phyloP scores from a whole-genome alignment of 1,140 invertebrate species.

The Bombus difficillimus region DNA sequence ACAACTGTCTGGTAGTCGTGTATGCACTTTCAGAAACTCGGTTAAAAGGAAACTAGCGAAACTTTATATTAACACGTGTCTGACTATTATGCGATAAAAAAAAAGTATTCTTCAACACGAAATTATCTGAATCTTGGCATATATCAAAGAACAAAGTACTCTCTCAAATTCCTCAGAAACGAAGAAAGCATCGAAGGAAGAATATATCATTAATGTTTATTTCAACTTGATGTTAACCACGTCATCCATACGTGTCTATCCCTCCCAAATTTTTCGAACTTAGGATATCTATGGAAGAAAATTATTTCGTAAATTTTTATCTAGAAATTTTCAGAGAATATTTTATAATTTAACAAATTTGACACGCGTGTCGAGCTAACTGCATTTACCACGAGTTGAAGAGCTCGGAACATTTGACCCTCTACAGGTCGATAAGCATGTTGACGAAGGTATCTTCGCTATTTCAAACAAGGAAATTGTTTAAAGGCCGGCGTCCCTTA shows the following conservation, averaged over 20 bases:
- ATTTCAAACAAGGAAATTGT: conserved; percentile 49
- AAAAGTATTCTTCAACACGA: not conserved
- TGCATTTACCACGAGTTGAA: not conserved
- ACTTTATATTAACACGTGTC: not conserved
- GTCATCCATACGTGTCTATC: too few species aligned
- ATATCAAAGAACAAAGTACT: not conserved
- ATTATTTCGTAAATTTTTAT: not conserved
- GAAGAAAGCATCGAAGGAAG: not conserved
- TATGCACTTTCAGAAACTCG: conserved; percentile 24
- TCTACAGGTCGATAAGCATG: conserved; percentile 24
- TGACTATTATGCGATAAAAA: not conserved
- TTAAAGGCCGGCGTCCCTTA: conserved; percentile 35
- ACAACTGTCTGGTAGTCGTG: not conserved
- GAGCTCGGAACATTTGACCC: conserved; percentile 27
- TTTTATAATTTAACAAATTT: not conserved
- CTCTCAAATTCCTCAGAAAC: not conserved
- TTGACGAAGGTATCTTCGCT: not conserved
- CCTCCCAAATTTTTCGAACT: too few species aligned
- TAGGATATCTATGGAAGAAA: not conserved
- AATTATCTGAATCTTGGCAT: not conserved
- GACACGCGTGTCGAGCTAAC: not conserved
- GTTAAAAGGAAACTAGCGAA: not conserved
- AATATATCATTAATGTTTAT: too few species aligned
- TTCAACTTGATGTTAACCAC: too few species aligned
- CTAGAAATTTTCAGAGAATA: not conserved